Evolutionary conservation across 2,888 invertebrate genomes (phyloP), one percentile per base, ranked within the genome.

Genomic region (Eueremaeus valkanovi): DNA sequence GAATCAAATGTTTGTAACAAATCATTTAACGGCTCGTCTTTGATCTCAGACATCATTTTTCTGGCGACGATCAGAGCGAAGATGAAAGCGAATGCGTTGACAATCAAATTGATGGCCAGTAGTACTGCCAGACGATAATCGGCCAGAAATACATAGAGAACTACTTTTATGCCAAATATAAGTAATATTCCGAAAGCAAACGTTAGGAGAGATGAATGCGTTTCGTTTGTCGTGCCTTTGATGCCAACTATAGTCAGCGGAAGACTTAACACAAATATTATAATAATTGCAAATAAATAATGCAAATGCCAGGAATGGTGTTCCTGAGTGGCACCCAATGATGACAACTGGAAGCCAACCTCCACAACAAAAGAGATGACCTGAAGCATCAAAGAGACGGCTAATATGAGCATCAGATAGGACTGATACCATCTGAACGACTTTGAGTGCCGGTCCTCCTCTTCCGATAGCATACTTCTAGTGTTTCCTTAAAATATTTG

Each of bases 61-160:
- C 16, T 33, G 3, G 63, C 29, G 36, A 68, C 40, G 11, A 42
- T 16, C 21, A 68, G 40, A 0, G 68, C 40, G 6, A 68, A 27
- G 2, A 68, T 21, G 24, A 68, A 40, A 8, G 68, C 68, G 3
- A 42, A 1, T 0, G 27, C 16, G n/a, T 42, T 68, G 18, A 68
- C 68, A 24, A 68, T 42, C 11, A 68, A 21, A 68, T 68, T 68
- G 24, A 42, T 68, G 68, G 24, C 42, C 36, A 68, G 16, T 21
- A 68, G 21, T 68, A 68, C 9, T 9, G 68, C 40, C 42, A 68
- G 24, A 13, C 68, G 68, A 68, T 68, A 68, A n/a, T 68, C 68
- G 31, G 42, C 0, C 5, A 42, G n/a, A 24, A 68, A 3, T 18
- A 27, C n/a, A 24, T 68, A 27, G 11, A 68, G 3, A 24, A 68